These are phyloP conservation scores for Ciconia stormi DNA, from an alignment of 2,113 vertebrate species.

Conservation along the genomic window DNA sequence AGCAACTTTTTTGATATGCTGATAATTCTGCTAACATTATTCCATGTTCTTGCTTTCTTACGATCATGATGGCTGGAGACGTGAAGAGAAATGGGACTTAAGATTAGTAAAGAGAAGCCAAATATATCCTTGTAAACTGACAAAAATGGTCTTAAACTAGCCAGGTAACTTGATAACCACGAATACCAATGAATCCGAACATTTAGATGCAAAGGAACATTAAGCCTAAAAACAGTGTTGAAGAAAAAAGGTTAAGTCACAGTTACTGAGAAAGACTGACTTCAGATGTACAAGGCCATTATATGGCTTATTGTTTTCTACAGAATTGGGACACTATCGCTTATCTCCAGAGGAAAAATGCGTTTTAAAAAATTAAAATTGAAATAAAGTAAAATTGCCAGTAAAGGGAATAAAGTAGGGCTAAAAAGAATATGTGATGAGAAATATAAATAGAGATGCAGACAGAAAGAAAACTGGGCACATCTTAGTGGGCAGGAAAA, in stretches of 20 bases:
- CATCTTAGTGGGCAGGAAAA: background rate
- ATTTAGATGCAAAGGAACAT: background rate
- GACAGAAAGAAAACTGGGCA: background rate
- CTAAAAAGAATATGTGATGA: background rate
- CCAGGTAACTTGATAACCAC: background rate
- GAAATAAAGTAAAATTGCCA: background rate
- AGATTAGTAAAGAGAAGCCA: background rate
- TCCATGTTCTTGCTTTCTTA: no score
- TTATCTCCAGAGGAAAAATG: background rate
- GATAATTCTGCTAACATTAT: background rate
- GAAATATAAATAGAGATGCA: background rate
- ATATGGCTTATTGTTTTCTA: background rate
- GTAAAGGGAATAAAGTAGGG: background rate
- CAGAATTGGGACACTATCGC: background rate
- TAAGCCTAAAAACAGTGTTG: background rate
- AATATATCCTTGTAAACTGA: background rate
- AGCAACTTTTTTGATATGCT: background rate
- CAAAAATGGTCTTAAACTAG: background rate
- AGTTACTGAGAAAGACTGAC: background rate
- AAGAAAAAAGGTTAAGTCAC: background rate
- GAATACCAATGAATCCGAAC: background rate
- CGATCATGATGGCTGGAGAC: background rate
- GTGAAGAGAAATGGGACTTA: background rate
- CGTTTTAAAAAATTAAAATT: background rate
- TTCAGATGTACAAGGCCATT: background rate